Evolutionary conservation across 2,797 vertebrate species (phyloP).

Genomic region (Anableps anableps): DNA sequence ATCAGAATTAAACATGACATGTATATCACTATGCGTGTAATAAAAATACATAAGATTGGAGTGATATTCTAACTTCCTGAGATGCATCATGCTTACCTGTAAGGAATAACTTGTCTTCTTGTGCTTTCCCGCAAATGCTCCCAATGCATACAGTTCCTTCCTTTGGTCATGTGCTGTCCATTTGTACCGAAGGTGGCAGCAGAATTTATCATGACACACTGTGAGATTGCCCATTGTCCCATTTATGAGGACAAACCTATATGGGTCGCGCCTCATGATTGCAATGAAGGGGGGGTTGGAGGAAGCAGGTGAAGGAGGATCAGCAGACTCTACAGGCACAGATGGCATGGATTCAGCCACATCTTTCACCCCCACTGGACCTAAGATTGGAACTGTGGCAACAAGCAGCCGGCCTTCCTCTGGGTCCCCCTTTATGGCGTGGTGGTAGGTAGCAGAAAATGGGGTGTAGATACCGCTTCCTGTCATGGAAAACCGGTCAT

Average conservation of each 20-base stretch:
- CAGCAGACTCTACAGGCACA: constrained; percentile 3
- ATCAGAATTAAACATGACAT: no score
- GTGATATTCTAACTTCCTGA: neutral
- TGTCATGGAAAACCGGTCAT: constrained; percentile 85
- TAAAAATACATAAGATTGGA: neutral
- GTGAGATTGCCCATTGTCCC: constrained; percentile 71
- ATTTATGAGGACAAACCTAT: constrained; percentile 83
- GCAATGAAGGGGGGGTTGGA: constrained; percentile 74
- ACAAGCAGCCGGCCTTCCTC: constrained; percentile 85
- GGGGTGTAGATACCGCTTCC: constrained; percentile 93
- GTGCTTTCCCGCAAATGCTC: constrained; percentile 89
- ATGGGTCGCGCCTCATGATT: constrained; percentile 91
- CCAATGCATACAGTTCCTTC: constrained; percentile 88
- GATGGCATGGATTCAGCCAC: no score
- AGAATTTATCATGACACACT: constrained; percentile 86
- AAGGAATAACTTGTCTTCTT: constrained; percentile 76
- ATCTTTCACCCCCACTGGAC: constrained; percentile 40
- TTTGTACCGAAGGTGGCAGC: constrained; percentile 85
- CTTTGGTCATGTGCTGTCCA: constrained; percentile 15
- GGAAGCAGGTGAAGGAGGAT: neutral
- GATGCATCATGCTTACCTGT: constrained; percentile 66
- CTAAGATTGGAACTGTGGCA: constrained; percentile 82
- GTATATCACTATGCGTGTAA: neutral
- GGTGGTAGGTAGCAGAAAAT: constrained; percentile 82
- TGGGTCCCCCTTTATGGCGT: constrained; percentile 77